phyloP scores from a whole-genome alignment of 2,797 vertebrate genomes.

The Threskiornis aethiopicus region DNA sequence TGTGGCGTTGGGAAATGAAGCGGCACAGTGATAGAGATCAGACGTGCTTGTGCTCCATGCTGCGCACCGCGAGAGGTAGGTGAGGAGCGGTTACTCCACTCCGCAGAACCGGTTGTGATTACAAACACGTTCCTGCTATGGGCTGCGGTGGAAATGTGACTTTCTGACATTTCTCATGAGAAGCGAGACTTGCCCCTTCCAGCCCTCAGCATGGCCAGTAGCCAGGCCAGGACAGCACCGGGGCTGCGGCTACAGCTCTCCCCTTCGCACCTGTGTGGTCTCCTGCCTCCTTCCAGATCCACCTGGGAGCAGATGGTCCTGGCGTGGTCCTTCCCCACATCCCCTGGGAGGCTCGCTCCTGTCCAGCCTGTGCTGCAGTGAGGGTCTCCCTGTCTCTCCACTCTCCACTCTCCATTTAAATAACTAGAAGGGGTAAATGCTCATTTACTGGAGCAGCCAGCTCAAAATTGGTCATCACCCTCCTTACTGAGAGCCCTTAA shows the following conservation, averaged over 20 bases:
- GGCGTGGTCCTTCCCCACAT: neutral
- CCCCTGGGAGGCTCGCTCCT: neutral
- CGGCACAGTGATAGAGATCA: neutral
- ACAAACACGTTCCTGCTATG: accelerated
- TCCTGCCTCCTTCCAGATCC: neutral
- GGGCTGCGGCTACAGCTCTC: neutral
- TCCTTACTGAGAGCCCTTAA: neutral
- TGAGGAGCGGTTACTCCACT: neutral
- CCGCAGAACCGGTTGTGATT: neutral
- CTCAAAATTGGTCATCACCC: neutral
- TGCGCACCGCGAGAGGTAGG: accelerated
- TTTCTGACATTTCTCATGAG: neutral
- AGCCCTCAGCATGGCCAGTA: accelerated
- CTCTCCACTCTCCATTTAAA: neutral
- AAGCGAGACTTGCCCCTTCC: neutral
- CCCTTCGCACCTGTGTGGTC: accelerated
- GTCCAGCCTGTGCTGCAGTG: accelerated
- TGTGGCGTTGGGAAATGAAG: neutral
- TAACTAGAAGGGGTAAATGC: neutral
- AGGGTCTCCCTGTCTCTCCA: neutral
- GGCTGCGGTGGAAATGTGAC: neutral
- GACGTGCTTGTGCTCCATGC: neutral
- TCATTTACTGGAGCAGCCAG: neutral
- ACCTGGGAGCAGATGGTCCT: neutral
- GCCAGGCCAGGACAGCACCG: neutral